Base-by-base conservation (phyloP, 2,797 vertebrate genomes). In the Neopelma chrysocephalum region DNA sequence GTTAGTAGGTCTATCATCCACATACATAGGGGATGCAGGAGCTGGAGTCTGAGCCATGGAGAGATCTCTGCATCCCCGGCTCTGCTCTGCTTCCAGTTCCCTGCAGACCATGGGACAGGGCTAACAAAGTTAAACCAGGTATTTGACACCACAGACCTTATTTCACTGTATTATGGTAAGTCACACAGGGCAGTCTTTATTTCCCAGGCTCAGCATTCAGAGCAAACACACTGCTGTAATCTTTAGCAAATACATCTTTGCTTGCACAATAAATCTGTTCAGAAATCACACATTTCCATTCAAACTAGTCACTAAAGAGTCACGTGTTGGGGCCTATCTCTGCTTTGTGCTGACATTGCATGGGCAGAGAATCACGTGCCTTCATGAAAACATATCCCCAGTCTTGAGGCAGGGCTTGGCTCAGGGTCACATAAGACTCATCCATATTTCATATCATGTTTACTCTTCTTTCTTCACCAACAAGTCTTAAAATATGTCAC, bases 221-320 rank as follows among this genome's bases (percentile, higher is more conserved):
- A 82, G 60, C 73, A 93, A 93, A 93, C 91, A 94, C 9, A 0
- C 17, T 54, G 86, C 82, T 65, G 17, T 86, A 90, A 88, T 93
- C 96, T 91, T 96, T 48, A 94, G 91, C 93, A 96, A 96, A 96
- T 88, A 92, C 70, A 76, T 83, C 96, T 96, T 84, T 94, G 73
- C 87, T 90, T 95, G 91, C 93, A 91, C 80, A 88, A 92, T 92
- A 96, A 95, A 88, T 93, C 90, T 94, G 82, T 92, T 95, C 87
- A 92, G 93, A 96, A 95, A 87, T 92, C 82, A 88, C 91, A 81
- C 36, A 78, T 90, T 85, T 96, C 93, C 88, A 89, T 93, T 94
- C 78, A 94, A 94, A 95, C 58, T 34, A 82, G 81, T 34, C 78
- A 77, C 87, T 79, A 47, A 92, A 89, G 48, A 25, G 84, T 90